Evolutionary conservation across 2,888 invertebrate species (phyloP).

Genomic region (Lingula anatina): DNA sequence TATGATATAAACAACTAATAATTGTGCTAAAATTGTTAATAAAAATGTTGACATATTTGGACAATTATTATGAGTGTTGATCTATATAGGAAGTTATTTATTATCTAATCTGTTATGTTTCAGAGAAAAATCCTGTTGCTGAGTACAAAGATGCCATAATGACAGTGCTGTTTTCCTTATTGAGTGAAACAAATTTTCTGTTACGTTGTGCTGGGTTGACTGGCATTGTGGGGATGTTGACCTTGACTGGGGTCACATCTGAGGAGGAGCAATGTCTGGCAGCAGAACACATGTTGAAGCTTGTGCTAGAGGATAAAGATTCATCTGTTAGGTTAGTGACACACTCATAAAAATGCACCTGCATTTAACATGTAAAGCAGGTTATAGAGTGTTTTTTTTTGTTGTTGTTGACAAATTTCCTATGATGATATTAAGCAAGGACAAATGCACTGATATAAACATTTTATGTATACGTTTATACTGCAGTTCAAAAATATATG

Average conservation of each 20-base stretch:
- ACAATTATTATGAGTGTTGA: too few species aligned
- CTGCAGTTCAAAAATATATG: too few species aligned
- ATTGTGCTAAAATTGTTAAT: too few species aligned
- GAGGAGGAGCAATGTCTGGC: slow-evolving; percentile 5
- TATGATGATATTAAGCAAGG: too few species aligned
- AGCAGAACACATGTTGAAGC: slow-evolving; percentile 8
- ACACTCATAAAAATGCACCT: not conserved
- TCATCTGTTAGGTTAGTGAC: slow-evolving; percentile 8
- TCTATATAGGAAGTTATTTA: slow-evolving; percentile 1
- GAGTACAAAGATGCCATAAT: slow-evolving; percentile 12
- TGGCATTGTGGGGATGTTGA: slow-evolving; percentile 5
- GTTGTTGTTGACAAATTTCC: too few species aligned
- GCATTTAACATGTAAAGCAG: too few species aligned
- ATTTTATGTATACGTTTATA: too few species aligned
- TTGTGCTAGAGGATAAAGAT: slow-evolving; percentile 9
- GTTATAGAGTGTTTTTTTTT: too few species aligned
- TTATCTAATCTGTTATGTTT: not conserved
- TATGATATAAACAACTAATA: too few species aligned
- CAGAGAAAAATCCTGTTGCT: slow-evolving; percentile 14
- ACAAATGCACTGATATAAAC: too few species aligned
- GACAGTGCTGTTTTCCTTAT: slow-evolving; percentile 7
- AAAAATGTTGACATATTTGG: too few species aligned
- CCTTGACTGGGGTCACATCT: not conserved
- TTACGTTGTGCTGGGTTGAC: slow-evolving; percentile 8
- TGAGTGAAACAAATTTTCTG: slow-evolving; percentile 8